Evolutionary conservation across 2,888 invertebrate species (phyloP).

Genomic region (Rhamnusium bicolor): DNA sequence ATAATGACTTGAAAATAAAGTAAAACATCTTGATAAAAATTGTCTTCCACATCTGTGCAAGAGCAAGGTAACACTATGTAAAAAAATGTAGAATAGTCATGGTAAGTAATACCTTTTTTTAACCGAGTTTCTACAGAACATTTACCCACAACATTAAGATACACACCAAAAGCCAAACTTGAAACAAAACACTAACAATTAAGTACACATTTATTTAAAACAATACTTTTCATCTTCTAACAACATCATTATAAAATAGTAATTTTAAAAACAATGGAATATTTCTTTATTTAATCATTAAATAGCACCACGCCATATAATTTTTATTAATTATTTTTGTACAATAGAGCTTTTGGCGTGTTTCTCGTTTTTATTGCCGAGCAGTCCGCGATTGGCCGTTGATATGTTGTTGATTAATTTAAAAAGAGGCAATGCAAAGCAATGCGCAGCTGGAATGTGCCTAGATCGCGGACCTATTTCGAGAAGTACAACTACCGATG

Average conservation of each 20-base stretch:
- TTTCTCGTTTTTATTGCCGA: slow-evolving; percentile 54
- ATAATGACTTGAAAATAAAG: too few relatives aligned
- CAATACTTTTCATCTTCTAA: slow-evolving; percentile 36
- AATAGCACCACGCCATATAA: slow-evolving; percentile 40
- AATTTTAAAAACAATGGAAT: slow-evolving; percentile 38
- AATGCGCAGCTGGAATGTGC: slow-evolving; percentile 61
- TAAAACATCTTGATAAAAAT: too few relatives aligned
- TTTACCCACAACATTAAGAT: slow-evolving; percentile 36
- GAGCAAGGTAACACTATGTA: too few relatives aligned
- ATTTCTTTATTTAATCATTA: slow-evolving; percentile 29
- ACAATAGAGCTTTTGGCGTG: slow-evolving; percentile 56
- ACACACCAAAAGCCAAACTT: slow-evolving; percentile 53
- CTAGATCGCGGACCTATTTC: slow-evolving; percentile 59
- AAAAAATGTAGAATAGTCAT: too few relatives aligned
- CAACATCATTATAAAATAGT: slow-evolving; percentile 41
- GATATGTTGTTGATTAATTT: slow-evolving; percentile 66
- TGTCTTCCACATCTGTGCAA: too few relatives aligned
- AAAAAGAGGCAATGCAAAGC: slow-evolving; percentile 34
- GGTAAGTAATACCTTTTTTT: too few relatives aligned
- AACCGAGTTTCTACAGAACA: slow-evolving; percentile 23
- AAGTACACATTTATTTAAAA: slow-evolving; percentile 47
- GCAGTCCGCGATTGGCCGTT: slow-evolving; percentile 68
- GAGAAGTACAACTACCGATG: slow-evolving; percentile 38
- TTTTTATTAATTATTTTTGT: slow-evolving; percentile 17
- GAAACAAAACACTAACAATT: slow-evolving; percentile 41